Percentiles rank a stretch among this genome's conserved stretches.
phyloP scores from a whole-genome alignment of 2,888 invertebrate genomes.

The Zygaena filipendulae region DNA sequence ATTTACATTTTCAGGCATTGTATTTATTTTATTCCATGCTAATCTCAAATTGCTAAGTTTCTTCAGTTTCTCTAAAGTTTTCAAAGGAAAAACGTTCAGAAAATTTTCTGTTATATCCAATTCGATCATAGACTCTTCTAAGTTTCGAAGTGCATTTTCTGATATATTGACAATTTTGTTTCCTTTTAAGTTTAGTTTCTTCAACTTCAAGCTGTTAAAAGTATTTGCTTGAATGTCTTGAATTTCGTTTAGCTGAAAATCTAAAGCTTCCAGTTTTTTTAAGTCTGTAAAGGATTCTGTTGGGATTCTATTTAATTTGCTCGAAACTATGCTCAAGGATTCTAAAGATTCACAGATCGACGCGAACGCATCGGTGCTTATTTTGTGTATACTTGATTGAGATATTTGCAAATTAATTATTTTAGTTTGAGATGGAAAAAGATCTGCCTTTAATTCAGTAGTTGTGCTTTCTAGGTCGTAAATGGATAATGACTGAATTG shows the following conservation, averaged over 20 bases:
- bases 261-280: conserved; percentile 77
- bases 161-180: conserved; percentile 85
- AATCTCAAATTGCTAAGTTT: conserved; percentile 76
- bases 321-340: conserved; percentile 81
- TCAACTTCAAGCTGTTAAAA: conserved; percentile 83
- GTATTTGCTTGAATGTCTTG: conserved; percentile 84
- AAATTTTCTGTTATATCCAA: conserved; percentile 90
- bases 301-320: conserved; percentile 79
- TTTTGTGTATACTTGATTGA: conserved; percentile 76
- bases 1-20: conserved; percentile 78
- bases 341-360: conserved; percentile 76
- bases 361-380: conserved; percentile 76
- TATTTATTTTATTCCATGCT: conserved; percentile 86
- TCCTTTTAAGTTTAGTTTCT: conserved; percentile 85
- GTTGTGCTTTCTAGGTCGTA: conserved; percentile 89
- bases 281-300: conserved; percentile 79
- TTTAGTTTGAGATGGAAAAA: conserved; percentile 77
- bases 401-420: conserved; percentile 82
- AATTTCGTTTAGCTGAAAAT: conserved; percentile 89
- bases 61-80: conserved; percentile 79
- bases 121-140: conserved; percentile 81
- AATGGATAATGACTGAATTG: conserved; percentile 86
- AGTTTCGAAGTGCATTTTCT: conserved; percentile 83
- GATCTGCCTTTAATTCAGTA: conserved; percentile 76
- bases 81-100: conserved; percentile 83